These are phyloP conservation scores for Rhynchonema sp. DNA, from an alignment of 2,888 invertebrate species.

Conservation along the genomic window DNA sequence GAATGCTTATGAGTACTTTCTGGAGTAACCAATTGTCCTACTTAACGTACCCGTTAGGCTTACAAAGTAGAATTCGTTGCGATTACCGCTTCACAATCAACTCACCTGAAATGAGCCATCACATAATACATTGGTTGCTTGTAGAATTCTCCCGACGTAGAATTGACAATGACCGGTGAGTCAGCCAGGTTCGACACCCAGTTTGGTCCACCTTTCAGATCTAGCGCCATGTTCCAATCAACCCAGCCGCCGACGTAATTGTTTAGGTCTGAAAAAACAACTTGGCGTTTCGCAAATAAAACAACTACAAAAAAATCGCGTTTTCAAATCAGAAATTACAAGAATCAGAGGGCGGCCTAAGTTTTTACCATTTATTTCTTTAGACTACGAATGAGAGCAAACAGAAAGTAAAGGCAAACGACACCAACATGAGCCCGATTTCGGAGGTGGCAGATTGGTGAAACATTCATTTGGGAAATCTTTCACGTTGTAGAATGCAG, in stretches of 20 bases:
- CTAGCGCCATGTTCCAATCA: conserved; percentile 68
- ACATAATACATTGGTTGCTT: conserved; percentile 75
- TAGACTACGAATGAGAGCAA: no score
- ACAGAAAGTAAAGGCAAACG: no score
- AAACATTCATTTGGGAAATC: no score
- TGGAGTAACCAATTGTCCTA: no score
- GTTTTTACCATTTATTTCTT: no score
- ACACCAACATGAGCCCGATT: no score
- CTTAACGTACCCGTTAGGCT: not conserved
- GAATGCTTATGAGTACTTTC: no score
- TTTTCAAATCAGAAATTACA: not conserved
- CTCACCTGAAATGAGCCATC: conserved; percentile 48
- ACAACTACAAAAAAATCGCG: not conserved
- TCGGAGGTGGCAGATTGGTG: no score
- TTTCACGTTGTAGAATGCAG: no score
- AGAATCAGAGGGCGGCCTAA: no score
- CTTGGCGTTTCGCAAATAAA: not conserved
- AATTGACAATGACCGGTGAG: conserved; percentile 50
- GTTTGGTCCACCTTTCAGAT: conserved; percentile 56
- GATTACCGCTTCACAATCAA: no score
- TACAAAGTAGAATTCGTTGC: no score
- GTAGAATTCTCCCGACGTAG: conserved; percentile 48
- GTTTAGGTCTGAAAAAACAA: conserved; percentile 43
- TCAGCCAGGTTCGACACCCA: conserved; percentile 64
- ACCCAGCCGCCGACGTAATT: conserved; percentile 62